phyloP scores from a whole-genome alignment of 37 sponge, comb jelly and placozoan genomes.

The Ianthella basta region DNA sequence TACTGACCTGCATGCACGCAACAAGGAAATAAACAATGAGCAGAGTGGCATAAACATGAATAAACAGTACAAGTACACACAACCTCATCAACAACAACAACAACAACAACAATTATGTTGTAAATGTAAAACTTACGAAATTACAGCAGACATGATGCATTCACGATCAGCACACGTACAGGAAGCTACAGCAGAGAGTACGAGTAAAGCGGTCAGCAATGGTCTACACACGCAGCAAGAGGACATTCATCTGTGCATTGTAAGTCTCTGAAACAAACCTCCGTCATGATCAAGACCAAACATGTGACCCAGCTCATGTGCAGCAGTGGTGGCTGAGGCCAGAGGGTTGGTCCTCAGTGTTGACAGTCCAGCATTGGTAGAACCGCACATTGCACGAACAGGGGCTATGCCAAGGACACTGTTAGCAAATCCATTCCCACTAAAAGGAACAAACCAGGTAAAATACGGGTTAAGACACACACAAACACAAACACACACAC shows the following conservation, averaged over 20 bases:
- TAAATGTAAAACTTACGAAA: not conserved
- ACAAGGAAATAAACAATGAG: not conserved
- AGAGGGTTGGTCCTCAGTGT: conserved; percentile 44
- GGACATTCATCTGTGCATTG: no score
- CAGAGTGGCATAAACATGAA: no score
- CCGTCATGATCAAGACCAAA: conserved; percentile 62
- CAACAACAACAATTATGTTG: no score
- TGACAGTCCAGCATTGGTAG: conserved; percentile 30
- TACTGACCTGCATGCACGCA: not conserved
- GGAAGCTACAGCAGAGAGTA: not conserved
- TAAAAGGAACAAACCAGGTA: no score
- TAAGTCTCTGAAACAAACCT: no score
- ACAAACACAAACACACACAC: no score
- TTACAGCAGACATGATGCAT: conserved; percentile 54
- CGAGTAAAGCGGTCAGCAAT: not conserved
- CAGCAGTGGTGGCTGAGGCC: conserved; percentile 50
- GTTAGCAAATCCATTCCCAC: conserved; percentile 52
- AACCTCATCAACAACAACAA: no score
- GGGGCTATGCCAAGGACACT: conserved; percentile 68
- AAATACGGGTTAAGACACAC: no score
- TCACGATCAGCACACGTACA: conserved; percentile 49
- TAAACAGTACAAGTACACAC: no score
- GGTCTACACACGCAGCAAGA: not conserved
- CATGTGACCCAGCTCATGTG: conserved; percentile 86
- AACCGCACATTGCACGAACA: conserved; percentile 68